phyloP scores from a whole-genome alignment of 2,113 vertebrate genomes.

The Noturus placidus region DNA sequence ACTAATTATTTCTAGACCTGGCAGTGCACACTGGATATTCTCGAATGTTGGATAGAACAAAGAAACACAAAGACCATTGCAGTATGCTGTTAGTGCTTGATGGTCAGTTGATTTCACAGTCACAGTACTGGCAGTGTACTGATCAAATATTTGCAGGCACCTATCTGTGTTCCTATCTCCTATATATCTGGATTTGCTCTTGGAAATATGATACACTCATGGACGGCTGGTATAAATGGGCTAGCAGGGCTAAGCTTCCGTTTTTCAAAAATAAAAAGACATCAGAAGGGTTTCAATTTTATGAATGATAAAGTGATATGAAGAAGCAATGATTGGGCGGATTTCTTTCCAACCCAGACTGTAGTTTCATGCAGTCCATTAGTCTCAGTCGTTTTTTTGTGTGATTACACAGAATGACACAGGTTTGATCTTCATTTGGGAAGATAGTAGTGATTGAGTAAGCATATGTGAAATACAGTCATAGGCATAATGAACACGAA shows the following conservation, averaged over 20 bases:
- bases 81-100: background rate
- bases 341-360: background rate
- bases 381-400: background rate
- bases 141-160: background rate
- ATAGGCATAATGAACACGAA: background rate
- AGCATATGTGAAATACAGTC: background rate
- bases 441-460: background rate
- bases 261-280: background rate
- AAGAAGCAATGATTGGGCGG: background rate
- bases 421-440: background rate
- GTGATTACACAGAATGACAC: background rate
- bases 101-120: background rate
- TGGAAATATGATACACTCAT: background rate
- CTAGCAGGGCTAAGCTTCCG: background rate
- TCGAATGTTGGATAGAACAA: background rate
- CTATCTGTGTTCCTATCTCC: background rate
- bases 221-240: background rate
- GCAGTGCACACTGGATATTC: background rate
- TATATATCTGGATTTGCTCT: background rate
- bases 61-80: background rate
- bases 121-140: background rate
- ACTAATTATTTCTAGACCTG: background rate
- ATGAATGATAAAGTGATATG: background rate
- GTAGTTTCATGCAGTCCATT: background rate
- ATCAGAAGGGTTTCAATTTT: background rate